Evolutionary conservation across 2,797 vertebrate genomes (phyloP), one percentile per base, ranked within the genome.

Genomic region (Intellagama lesueurii): DNA sequence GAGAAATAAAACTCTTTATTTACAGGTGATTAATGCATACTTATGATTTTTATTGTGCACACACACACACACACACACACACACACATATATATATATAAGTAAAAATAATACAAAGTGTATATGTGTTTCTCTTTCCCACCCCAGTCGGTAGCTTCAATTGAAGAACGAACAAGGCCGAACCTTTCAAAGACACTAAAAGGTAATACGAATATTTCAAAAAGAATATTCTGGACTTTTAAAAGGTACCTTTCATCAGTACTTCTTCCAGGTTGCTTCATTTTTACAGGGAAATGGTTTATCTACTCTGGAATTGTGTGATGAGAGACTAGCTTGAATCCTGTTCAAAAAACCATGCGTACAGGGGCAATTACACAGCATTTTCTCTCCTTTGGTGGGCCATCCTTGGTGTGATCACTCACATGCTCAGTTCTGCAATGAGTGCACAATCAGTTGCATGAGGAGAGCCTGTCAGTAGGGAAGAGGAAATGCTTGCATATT

Each of bases 1-100:
- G 77, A 98, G 98, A 94, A 98, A 98, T 95, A 99, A 98, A 96
- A 99, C 98, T 35, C 97, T 99, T 92, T 99, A 99, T 96, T 97
- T 99, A 97, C 98, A 99, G 98, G 98, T 99, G 96, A 97, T 87
- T 47, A 80, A 3, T 91, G 78, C 32, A 24, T 78, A 76, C 0
- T 1, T 90, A 49, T 68, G 2, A 79, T 11, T 91, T 87, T 47
- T 19, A 56, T 8, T 52, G 52, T 52, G 52, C 52, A 52, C 12
- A n/a, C n/a, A n/a, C n/a, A n/a, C n/a, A n/a, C n/a, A n/a, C n/a
- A n/a, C n/a, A n/a, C n/a, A n/a, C n/a, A n/a, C n/a, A n/a, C n/a
- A n/a, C n/a, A n/a, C n/a, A n/a, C n/a, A n/a, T n/a, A 86, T 92
- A 89, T 35, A 90, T 35, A 72, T 91, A 94, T 73, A 32, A 73